Evolutionary conservation across 53 echinoderm and acorn worm species (phyloP), one percentile per base, ranked within the genome.

Genomic region (Mesocentrotus franciscanus): DNA sequence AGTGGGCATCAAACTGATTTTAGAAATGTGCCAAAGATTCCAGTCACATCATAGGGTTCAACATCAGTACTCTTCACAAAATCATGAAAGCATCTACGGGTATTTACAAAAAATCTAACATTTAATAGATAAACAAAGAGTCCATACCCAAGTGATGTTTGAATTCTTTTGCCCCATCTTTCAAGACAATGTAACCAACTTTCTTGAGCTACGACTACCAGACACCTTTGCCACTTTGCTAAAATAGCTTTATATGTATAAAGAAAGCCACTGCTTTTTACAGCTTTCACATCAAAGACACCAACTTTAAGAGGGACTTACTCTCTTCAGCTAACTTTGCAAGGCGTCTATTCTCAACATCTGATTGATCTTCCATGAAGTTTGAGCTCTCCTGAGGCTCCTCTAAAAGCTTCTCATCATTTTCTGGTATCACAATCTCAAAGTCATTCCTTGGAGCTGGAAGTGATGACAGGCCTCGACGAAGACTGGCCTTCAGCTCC

Each of bases 341-440:
- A 15, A 96, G 96, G 74, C 97, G 71, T 90, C 95, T 96, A 14
- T 95, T 78, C 61, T 99, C 99, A 26, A 98, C 90, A 79, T 99
- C 99, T 0, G 99, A 71, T 1, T 97, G 97, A 90, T 99, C 99
- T 85, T 97, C 97, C 17, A 99, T 95, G 90, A 95, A 96, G 56
- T 96, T 92, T 7, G 94, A 42, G 36, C 96, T 96, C 2, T 29
- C 75, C 30, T 92, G 97, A 30, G 71, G 68, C 39, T 98, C 95
- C 30, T 97, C 97, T 33, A 76, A 90, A 7, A 93, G 56, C 68
- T 96, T 90, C 24, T 97, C 96, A 35, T 96, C 95, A 93, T 97
- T 96, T 78, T 99, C 98, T 4, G 99, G 98, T 22, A 98, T 98
- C 10, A 98, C 98, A 55, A 99, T 99, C 94, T 99, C 81, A 42